Conservation (phyloP, 2,888 invertebrate species). For the Tinea trinotella region DNA sequence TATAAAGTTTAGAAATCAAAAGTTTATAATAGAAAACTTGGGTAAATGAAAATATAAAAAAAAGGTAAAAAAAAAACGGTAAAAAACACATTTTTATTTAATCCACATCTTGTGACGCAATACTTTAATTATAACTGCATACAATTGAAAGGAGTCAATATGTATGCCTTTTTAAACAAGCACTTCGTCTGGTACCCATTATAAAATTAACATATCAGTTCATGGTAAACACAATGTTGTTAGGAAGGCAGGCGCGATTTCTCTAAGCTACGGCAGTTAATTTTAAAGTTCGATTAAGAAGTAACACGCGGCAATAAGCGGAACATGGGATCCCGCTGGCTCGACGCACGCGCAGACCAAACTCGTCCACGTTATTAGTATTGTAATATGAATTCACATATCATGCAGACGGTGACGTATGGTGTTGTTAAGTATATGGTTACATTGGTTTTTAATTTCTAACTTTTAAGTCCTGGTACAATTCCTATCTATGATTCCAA, state of each 20-base stretch:
- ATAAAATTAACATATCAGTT: constrained; percentile 13
- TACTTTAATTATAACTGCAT: no score
- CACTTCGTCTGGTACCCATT: background rate
- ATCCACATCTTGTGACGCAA: no score
- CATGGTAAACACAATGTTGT: constrained; percentile 14
- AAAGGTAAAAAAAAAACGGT: no score
- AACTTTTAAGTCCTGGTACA: no score
- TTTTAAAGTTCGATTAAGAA: constrained; percentile 20
- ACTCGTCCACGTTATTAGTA: constrained; percentile 19
- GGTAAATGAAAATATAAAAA: no score
- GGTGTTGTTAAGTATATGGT: background rate
- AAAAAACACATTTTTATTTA: no score
- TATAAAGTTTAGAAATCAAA: no score
- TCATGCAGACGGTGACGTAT: constrained; percentile 20
- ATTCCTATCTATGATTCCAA: no score
- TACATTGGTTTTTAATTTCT: no score
- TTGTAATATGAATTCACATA: constrained; percentile 21
- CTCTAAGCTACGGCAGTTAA: constrained; percentile 15
- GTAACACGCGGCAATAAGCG: constrained; percentile 21
- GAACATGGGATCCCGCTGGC: constrained; percentile 20
- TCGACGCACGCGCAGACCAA: constrained; percentile 15
- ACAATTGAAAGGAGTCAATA: no score
- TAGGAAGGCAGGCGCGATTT: constrained; percentile 8
- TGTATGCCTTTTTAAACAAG: background rate
- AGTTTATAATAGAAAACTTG: no score